Evolutionary conservation across 1,140 invertebrate genomes (phyloP).

Genomic region (Zaprionus taronus): DNA sequence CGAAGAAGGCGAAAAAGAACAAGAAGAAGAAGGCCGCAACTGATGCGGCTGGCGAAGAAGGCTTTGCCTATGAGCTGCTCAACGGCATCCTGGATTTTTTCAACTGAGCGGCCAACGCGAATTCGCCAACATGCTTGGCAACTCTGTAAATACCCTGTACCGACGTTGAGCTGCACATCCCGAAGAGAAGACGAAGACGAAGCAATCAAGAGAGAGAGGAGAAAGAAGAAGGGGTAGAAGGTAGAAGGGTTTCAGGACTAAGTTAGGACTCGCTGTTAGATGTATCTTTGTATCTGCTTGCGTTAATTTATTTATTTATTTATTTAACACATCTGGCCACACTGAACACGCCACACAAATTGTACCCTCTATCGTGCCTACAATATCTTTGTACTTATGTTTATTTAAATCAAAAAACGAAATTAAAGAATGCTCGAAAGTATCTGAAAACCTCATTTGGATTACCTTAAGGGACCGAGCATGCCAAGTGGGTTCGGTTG

Average conservation of each 20-base stretch:
- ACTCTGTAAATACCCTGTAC: conserved; percentile 83
- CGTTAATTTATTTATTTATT: conserved; percentile 63
- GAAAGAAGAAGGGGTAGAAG: not conserved
- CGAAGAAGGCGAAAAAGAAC: conserved; percentile 77
- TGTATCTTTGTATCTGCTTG: conserved; percentile 23
- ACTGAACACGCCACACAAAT: conserved; percentile 5
- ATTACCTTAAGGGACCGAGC: not conserved
- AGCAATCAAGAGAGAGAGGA: not conserved
- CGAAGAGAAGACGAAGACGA: conserved; percentile 11
- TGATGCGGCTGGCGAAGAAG: conserved; percentile 52
- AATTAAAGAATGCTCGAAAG: conserved; percentile 50
- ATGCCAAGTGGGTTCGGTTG: not conserved
- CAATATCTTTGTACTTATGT: conserved; percentile 21
- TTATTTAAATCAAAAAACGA: conserved; percentile 50
- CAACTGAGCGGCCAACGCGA: conserved; percentile 76
- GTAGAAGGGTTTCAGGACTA: conserved; percentile 26
- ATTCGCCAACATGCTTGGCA: conserved; percentile 75
- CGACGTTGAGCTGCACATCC: conserved; percentile 48
- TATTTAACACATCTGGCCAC: conserved; percentile 46
- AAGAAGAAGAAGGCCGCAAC: conserved; percentile 77
- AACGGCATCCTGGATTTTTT: conserved; percentile 84
- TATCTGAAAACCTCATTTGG: not conserved
- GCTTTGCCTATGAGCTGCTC: conserved; percentile 76
- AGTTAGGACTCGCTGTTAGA: conserved; percentile 33
- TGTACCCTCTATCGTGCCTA: conserved; percentile 11